Base-by-base conservation (phyloP, 2,888 invertebrate species). In the Pyralis farinalis region DNA sequence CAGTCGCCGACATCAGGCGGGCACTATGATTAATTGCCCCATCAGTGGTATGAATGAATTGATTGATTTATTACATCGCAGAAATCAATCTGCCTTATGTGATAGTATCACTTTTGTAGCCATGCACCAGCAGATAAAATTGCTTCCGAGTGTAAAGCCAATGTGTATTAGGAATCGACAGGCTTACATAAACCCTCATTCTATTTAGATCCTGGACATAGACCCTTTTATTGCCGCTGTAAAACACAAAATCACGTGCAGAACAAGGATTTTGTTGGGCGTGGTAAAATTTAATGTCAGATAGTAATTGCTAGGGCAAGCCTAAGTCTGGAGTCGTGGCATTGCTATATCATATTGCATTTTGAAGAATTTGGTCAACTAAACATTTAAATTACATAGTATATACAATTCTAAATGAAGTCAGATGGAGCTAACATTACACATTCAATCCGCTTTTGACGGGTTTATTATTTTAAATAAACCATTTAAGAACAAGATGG, bases 21-120 rank as follows among this genome's bases (percentile, higher is more conserved):
- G n/a, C n/a, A n/a, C n/a, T n/a, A n/a, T n/a, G n/a, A n/a, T n/a
- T n/a, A n/a, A n/a, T n/a, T n/a, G n/a, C n/a, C n/a, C n/a, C n/a
- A n/a, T n/a, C n/a, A n/a, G n/a, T n/a, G n/a, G n/a, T n/a, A n/a
- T n/a, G n/a, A n/a, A n/a, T n/a, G n/a, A n/a, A n/a, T n/a, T n/a
- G n/a, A n/a, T n/a, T n/a, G n/a, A n/a, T n/a, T n/a, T n/a, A n/a
- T n/a, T n/a, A n/a, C n/a, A n/a, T n/a, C n/a, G n/a, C n/a, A n/a
- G n/a, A 43, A 49, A 46, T 49, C 48, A 49, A 49, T 49, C 48
- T 49, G 45, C 45, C 45, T 49, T 45, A 49, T 39, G 12, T 22
- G 6, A 12, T 31, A 46, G 42, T 46, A 45, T 44, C 46, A 44
- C 43, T 47, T 46, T 40, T 41, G 43, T 38, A 36, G 41, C 39